Evolutionary conservation across 2,888 invertebrate species (phyloP).

Genomic region (Cheilosia urbana): DNA sequence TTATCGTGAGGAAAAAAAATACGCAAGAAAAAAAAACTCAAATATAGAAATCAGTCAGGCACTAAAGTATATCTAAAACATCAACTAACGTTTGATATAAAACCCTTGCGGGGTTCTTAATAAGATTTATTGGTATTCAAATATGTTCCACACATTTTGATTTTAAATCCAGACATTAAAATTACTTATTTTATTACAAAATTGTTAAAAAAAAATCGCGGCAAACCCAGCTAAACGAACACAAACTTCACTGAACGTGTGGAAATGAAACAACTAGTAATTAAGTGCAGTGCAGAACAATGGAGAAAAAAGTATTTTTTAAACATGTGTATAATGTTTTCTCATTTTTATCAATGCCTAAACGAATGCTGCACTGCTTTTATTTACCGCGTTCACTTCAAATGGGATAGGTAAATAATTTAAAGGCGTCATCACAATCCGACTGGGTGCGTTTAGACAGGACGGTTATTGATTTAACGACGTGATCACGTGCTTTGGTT

Average conservation of each 20-base stretch:
- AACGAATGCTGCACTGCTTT: slow-evolving; percentile 7
- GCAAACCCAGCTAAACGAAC: slow-evolving; percentile 60
- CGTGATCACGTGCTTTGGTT: too few relatives aligned
- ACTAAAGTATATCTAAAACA: slow-evolving; percentile 15
- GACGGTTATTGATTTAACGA: neutral
- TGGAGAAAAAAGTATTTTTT: slow-evolving; percentile 33
- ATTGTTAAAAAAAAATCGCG: slow-evolving; percentile 55
- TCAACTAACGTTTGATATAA: slow-evolving; percentile 35
- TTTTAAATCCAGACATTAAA: slow-evolving; percentile 33
- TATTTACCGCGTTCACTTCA: slow-evolving; percentile 24
- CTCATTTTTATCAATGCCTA: slow-evolving; percentile 1
- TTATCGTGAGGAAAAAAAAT: slow-evolving; percentile 11
- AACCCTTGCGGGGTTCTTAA: slow-evolving; percentile 15
- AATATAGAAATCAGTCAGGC: slow-evolving; percentile 38
- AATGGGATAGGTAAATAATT: slow-evolving; percentile 3
- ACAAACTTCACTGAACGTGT: slow-evolving; percentile 57
- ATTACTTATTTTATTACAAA: slow-evolving; percentile 45
- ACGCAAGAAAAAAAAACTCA: slow-evolving; percentile 20
- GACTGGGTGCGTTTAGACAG: neutral
- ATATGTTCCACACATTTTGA: slow-evolving; percentile 39
- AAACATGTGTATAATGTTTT: slow-evolving; percentile 35
- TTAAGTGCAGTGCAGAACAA: slow-evolving; percentile 44
- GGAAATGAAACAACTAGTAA: slow-evolving; percentile 63
- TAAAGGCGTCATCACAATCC: slow-evolving; percentile 10
- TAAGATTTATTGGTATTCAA: slow-evolving; percentile 16